Evolutionary conservation across 2,797 vertebrate species (phyloP).

Genomic region (Loriculus beryllinus): DNA sequence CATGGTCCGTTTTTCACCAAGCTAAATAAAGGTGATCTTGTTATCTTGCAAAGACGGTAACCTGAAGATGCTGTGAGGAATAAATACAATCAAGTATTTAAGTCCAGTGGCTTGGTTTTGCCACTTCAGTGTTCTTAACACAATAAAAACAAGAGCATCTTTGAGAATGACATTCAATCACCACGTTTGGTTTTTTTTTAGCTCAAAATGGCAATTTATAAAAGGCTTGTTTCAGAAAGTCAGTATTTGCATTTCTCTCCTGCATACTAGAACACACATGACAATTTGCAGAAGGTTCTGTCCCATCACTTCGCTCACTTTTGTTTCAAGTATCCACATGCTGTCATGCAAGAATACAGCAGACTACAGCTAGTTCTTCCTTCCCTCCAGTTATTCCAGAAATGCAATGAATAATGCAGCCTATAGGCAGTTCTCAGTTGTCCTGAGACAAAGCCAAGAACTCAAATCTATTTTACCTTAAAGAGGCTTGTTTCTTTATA

Average conservation of each 20-base stretch:
- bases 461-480: not conserved
- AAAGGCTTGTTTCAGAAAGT: not conserved
- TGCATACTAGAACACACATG: not conserved
- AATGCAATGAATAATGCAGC: not conserved
- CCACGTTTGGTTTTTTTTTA: accelerated
- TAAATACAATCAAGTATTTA: not conserved
- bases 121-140: not conserved
- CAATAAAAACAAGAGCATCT: not conserved
- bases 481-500: not conserved
- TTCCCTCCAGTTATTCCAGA: not conserved
- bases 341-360: not conserved
- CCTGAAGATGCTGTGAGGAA: not conserved
- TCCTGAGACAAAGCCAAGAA: not conserved
- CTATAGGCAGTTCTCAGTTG: not conserved
- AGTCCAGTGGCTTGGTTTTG: not conserved
- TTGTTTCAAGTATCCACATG: not conserved
- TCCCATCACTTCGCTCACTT: not conserved
- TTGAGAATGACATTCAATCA: not conserved
- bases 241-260: not conserved
- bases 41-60: not conserved
- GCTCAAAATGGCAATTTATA: not conserved
- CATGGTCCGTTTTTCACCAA: not conserved
- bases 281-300: not conserved
- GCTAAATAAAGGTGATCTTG: not conserved
- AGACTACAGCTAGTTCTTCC: not conserved